phyloP scores from a whole-genome alignment of 1,140 invertebrate genomes.

The Oppia nitens region DNA sequence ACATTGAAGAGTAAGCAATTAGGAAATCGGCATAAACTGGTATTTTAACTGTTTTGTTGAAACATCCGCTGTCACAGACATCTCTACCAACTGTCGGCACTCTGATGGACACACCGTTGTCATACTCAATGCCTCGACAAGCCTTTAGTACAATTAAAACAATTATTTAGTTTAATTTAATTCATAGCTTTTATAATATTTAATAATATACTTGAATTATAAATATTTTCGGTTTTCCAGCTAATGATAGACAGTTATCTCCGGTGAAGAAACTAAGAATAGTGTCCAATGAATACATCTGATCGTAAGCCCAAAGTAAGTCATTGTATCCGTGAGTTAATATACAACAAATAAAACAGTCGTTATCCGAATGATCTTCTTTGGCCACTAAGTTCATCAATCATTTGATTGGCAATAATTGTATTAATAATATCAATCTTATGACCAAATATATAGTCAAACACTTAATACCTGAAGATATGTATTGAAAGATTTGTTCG shows the following conservation, averaged over 20 bases:
- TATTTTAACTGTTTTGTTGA: constrained; percentile 41
- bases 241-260: constrained; percentile 61
- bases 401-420: not conserved
- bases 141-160: constrained; percentile 38
- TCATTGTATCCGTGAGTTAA: constrained; percentile 77
- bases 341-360: constrained; percentile 61
- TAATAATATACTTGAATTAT: constrained; percentile 51
- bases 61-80: not conserved
- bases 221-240: constrained; percentile 82
- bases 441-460: no score
- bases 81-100: constrained; percentile 11
- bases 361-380: constrained; percentile 53
- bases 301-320: constrained; percentile 66
- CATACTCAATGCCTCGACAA: constrained; percentile 70
- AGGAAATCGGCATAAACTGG: constrained; percentile 84
- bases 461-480: not conserved
- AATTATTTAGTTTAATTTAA: not conserved
- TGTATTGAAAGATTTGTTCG: not conserved
- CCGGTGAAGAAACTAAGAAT: constrained; percentile 71
- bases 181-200: not conserved
- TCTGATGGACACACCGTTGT: constrained; percentile 35
- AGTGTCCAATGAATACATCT: constrained; percentile 34
- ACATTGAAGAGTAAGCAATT: constrained; percentile 80
- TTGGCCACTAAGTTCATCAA: constrained; percentile 35
- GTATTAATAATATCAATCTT: not conserved